Percentiles rank a stretch among this genome's conserved stretches.
phyloP scores from a whole-genome alignment of 2,113 vertebrate species.

The Pholis gunnellus region DNA sequence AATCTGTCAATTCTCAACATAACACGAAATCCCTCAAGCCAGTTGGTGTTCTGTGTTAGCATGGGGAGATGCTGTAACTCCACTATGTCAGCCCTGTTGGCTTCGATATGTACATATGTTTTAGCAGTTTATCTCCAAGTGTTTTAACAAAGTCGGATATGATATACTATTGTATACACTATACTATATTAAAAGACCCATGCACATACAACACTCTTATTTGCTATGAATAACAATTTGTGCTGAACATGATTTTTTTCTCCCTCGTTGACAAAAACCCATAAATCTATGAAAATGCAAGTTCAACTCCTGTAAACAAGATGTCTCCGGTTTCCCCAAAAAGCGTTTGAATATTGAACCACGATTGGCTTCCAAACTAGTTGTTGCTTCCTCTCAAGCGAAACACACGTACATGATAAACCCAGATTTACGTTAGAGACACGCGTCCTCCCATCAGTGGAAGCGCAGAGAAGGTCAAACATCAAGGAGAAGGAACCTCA shows the following conservation, averaged over 20 bases:
- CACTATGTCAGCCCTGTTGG: neutral
- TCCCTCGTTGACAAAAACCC: no score
- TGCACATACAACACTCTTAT: neutral
- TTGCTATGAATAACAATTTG: neutral
- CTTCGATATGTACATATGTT: neutral
- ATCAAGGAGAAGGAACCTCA: no score
- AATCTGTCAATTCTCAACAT: constrained; percentile 68
- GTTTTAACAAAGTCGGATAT: no score
- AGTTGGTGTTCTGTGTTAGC: constrained; percentile 2
- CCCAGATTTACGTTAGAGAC: neutral
- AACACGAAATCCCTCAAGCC: constrained; percentile 40
- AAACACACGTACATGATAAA: neutral
- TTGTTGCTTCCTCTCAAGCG: neutral
- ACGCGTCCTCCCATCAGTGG: neutral
- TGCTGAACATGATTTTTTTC: neutral
- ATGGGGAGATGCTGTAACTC: neutral
- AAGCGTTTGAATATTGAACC: neutral
- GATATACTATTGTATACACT: no score
- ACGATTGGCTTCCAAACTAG: neutral
- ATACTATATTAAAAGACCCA: neutral
- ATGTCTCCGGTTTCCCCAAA: neutral
- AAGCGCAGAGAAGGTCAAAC: neutral
- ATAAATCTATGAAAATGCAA: neutral
- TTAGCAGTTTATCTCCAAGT: neutral
- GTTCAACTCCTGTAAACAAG: neutral